Base-by-base conservation (phyloP, 2,113 vertebrate genomes). In the Trachemys scripta region DNA sequence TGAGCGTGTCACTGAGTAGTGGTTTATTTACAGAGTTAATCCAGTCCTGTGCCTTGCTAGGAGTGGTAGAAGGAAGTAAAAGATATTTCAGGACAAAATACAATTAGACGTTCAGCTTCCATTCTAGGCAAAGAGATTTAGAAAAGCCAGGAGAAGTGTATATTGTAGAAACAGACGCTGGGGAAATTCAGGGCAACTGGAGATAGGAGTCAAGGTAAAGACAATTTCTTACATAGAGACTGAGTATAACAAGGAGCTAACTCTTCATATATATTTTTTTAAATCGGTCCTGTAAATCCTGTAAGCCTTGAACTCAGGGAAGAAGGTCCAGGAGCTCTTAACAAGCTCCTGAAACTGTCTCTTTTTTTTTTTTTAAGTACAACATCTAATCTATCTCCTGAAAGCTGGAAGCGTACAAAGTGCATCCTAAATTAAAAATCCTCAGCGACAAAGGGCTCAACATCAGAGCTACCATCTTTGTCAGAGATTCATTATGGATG, bases 201-300 rank as follows among this genome's bases (percentile, higher is more conserved):
- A 88, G n/a, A 17, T 69, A 11, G 54, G 51, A 54, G 50, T 3
- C 87, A 42, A 49, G 87, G 9, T 80, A 87, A 87, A 95, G 93
- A 57, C n/a, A 0, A 16, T 11, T 94, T 90, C 12, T 79, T 83
- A 38, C 1, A 3, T 50, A 8, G 24, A 20, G 85, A 94, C 17
- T 53, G 51, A 53, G 51, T 53, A 53, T 20, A 53, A 53, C 51
- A 53, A 8, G 19, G 51, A 53, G 51, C 51, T 53, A 19, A 53
- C 6, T 53, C 51, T 53, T 53, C 51, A 53, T 53, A 19, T 53
- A 12, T 53, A 49, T 51, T 53, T 51, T 53, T 19, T 53, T 7
- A 8, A 53, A 53, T 53, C 6, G 51, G 19, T 53, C 51, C 17
- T 53, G 51, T 53, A 53, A 53, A 53, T 53, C 51, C 51, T 20